Base-by-base conservation (phyloP, 2,888 invertebrate genomes). In the Strigamia crassipes region DNA sequence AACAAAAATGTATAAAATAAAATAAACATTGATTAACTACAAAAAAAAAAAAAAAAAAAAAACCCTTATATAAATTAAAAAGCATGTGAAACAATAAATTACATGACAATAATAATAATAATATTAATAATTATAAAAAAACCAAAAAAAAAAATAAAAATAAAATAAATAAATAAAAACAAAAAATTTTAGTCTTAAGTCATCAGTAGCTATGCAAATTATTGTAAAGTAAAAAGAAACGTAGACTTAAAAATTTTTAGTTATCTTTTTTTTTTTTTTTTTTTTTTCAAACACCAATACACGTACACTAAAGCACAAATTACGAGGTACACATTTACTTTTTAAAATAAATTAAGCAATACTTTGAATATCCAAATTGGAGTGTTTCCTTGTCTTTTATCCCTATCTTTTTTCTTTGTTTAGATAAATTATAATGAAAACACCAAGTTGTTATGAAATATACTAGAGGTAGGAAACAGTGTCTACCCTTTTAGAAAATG, bases 261-360 rank as follows among this genome's bases (percentile, higher is more conserved):
- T 23, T 80, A 66, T 66, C 15, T 66, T 66, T 66, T 66, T 66
- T 61, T 61, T n/a, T 66, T 66, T 66, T 66, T 66, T 61, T 61
- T n/a, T n/a, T 56, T 56, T 56, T 15, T 18, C 21, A 79, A 82
- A 78, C 82, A 82, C 82, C 79, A 73, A 82, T 79, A 82, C 82
- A 82, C 82, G 78, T 78, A 79, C 82, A 82, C 81, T 61, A 77
- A 41, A 77, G 81, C 81, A 81, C 81, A 81, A 81, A 81, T 27
- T 81, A 77, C 73, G 31, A 81, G 38, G 81, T 81, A 81, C 80
- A 80, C 18, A 31, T 61, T 81, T 66, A 34, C 34, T 78, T 41
- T 41, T 79, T 79, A 61, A 79, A 79, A 79, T 79, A 79, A 82
- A 82, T 79, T 82, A 82, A 82, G 79, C 79, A 78, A 79, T 79